Base-by-base conservation (phyloP, 1,140 invertebrate species). In the Drusus annulatus region DNA sequence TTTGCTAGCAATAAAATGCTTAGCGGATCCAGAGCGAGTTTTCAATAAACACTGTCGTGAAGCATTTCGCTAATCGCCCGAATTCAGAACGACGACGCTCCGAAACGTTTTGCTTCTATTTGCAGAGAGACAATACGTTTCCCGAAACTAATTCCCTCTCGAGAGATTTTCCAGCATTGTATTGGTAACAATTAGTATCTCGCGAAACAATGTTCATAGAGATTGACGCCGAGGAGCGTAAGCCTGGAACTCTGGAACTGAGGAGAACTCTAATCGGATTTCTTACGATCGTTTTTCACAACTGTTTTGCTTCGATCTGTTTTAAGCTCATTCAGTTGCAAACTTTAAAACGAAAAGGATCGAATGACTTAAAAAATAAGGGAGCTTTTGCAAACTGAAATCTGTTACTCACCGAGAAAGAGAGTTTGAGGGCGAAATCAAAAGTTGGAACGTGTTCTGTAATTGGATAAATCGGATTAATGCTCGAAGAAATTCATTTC, bases 31-130 rank as follows among this genome's bases (percentile, higher is more conserved):
- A 4, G 69, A 21, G n/a, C 25, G 65, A 69, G 65, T 69, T 50
- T 69, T 69, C 65, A 50, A 50, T 69, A 69, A 69, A 69, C 28
- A 54, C 50, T 74, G 51, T 54, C 69, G 56, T 52, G 69, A 74
- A 74, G 69, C 52, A 69, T 74, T 74, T 74, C 16, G 25, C 69
- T 74, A 56, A 74, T 74, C 69, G 69, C n/a, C 51, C 52, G 21
- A n/a, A 74, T 28, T 28, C 50, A 56, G 23, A 74, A 36, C 69
- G 50, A 74, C 31, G 36, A 1, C 28, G 60, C 60, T 23, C 15
- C 13, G 19, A 56, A 56, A 3, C 54, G n/a, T 56, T 65, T 31
- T 65, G 25, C 62, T 65, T 16, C 62, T 65, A 31, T 65, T 60
- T 60, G 25, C 36, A 31, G 2, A 25, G 21, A 25, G 21, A 28